Percentiles rank a stretch among this genome's conserved stretches.
Evolutionary conservation across 2,113 vertebrate species (phyloP).

Genomic region (Machaerirhynchus nigripectus): DNA sequence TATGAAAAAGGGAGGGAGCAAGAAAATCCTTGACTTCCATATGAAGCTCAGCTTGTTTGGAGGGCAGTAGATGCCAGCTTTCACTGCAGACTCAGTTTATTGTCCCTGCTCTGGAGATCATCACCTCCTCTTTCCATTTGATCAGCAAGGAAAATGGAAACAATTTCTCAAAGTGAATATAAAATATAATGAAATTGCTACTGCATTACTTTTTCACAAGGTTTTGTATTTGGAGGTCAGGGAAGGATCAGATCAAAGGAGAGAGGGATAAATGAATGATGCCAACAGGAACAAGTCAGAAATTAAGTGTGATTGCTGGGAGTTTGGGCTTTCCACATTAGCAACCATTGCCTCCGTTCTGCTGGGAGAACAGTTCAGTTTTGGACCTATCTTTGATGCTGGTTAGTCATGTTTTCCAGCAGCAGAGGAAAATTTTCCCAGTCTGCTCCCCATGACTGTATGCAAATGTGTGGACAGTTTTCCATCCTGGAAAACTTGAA

Average conservation of each 20-base stretch:
- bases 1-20: neutral
- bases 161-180: neutral
- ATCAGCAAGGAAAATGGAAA: neutral
- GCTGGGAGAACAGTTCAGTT: neutral
- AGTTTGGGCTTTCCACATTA: slow-evolving; percentile 18
- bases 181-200: neutral
- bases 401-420: slow-evolving; percentile 62
- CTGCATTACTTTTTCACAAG: neutral
- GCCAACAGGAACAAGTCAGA: neutral
- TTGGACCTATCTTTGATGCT: slow-evolving; percentile 16
- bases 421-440: slow-evolving; percentile 8
- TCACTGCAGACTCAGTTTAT: neutral
- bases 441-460: neutral
- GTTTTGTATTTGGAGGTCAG: neutral
- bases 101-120: neutral
- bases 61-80: neutral
- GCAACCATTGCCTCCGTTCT: slow-evolving; percentile 10
- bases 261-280: neutral
- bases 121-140: neutral
- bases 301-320: neutral
- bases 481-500: slow-evolving; percentile 41
- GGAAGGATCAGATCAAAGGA: neutral
- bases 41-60: neutral
- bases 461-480: slow-evolving; percentile 36
- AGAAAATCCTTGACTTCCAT: neutral